These are phyloP conservation scores for Thalpophila matura DNA, from an alignment of 2,888 invertebrate species.

Conservation along the genomic window DNA sequence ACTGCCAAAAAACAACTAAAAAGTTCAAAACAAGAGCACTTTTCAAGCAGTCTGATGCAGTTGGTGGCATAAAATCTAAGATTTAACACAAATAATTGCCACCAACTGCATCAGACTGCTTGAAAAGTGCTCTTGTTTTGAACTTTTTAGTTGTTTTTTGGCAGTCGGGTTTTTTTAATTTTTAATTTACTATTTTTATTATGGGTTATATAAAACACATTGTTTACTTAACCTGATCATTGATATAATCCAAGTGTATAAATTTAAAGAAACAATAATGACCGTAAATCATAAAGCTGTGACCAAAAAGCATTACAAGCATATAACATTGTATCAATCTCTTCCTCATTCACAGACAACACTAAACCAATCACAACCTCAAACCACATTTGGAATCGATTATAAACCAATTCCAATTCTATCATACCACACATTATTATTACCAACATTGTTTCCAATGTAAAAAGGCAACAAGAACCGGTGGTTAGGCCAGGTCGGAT, in stretches of 20 bases:
- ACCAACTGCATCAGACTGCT: too few species aligned
- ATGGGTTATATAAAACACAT: not conserved
- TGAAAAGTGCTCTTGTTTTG: too few species aligned
- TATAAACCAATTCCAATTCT: conserved; percentile 61
- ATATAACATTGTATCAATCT: conserved; percentile 12
- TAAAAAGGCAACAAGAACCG: conserved; percentile 68
- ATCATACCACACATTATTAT: conserved; percentile 60
- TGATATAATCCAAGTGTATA: not conserved
- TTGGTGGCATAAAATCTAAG: too few species aligned
- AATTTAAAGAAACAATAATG: not conserved
- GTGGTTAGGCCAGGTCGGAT: conserved; percentile 79
- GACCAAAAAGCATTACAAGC: conserved; percentile 7
- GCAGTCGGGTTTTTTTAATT: too few species aligned
- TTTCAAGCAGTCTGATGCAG: too few species aligned
- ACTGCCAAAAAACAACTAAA: too few species aligned
- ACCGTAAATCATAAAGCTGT: conserved; percentile 15
- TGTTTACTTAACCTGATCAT: not conserved
- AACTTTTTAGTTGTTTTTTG: too few species aligned
- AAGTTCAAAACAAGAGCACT: too few species aligned
- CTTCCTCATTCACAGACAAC: conserved; percentile 35
- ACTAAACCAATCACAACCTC: conserved; percentile 51
- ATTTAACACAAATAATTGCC: too few species aligned
- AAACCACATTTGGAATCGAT: conserved; percentile 59
- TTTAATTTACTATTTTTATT: too few species aligned
- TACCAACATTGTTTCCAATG: conserved; percentile 58